Conservation (phyloP, 2,113 vertebrate genomes). For the Stercorarius parasiticus region DNA sequence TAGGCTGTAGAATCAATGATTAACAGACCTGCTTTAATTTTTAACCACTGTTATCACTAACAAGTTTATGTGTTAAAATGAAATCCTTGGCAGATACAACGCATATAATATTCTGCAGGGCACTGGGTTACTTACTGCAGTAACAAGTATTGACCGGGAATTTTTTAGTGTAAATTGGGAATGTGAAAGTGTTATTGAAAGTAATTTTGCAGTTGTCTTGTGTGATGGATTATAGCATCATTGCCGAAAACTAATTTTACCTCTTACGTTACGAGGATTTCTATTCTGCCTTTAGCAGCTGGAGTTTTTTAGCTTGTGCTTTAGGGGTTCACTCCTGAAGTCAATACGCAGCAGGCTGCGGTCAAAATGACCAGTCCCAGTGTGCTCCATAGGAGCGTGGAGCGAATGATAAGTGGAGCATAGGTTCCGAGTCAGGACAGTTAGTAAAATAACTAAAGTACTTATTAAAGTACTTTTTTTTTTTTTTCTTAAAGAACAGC, state of each 20-base stretch:
- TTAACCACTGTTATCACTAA: neutral
- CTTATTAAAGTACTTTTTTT: too few species aligned
- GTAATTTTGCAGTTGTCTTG: slow-evolving; percentile 62
- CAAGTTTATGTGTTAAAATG: neutral
- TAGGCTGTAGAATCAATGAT: neutral
- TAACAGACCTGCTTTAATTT: neutral
- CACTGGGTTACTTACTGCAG: neutral
- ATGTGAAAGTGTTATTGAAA: slow-evolving; percentile 38
- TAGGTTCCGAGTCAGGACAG: neutral
- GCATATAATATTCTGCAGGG: neutral
- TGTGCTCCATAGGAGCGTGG: neutral
- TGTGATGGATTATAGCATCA: slow-evolving; percentile 57
- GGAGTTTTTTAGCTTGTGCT: neutral
- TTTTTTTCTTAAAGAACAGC: neutral
- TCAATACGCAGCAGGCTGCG: neutral
- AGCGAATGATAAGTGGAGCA: neutral
- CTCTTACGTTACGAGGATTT: neutral
- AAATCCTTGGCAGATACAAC: neutral
- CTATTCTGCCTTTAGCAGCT: neutral
- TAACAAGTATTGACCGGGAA: slow-evolving; percentile 47
- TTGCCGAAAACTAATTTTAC: slow-evolving; percentile 56
- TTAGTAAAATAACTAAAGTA: neutral
- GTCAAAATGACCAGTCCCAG: neutral
- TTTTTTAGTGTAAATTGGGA: slow-evolving; percentile 38
- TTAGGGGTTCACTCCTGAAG: neutral